These are phyloP conservation scores for Flabesymbios commensalis DNA, from an alignment of 2,888 invertebrate species.

Conservation along the genomic window DNA sequence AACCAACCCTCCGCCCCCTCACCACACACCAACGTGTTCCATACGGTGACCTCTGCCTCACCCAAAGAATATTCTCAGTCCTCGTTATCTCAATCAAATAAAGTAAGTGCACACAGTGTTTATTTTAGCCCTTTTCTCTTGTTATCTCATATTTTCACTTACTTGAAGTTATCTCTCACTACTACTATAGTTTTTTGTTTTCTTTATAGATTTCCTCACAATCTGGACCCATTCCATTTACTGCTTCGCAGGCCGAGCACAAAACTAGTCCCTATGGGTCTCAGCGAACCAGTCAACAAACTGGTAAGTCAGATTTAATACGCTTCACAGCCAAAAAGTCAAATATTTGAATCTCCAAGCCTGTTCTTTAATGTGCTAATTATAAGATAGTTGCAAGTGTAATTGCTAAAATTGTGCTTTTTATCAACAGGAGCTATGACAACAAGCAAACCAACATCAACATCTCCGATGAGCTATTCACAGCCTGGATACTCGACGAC, in stretches of 20 bases:
- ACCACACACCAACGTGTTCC: constrained; percentile 38
- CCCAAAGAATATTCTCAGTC: constrained; percentile 40
- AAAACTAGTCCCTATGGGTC: constrained; percentile 45
- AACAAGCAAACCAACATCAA: constrained; percentile 31
- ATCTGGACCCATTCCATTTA: constrained; percentile 49
- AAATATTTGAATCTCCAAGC: too few species aligned
- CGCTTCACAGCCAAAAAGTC: too few species aligned
- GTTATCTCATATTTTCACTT: too few species aligned
- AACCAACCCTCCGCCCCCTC: constrained; percentile 34
- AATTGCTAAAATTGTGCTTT: too few species aligned
- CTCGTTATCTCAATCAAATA: background rate
- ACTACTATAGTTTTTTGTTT: too few species aligned
- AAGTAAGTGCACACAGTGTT: too few species aligned
- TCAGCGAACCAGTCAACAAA: background rate
- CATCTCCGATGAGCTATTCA: constrained; percentile 26
- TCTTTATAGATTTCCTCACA: constrained; percentile 23
- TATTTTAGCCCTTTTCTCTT: too few species aligned
- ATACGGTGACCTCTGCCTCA: constrained; percentile 42
- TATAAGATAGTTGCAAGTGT: too few species aligned
- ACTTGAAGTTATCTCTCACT: too few species aligned
- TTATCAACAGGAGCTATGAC: constrained; percentile 36
- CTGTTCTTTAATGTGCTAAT: too few species aligned
- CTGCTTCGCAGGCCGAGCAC: constrained; percentile 43
- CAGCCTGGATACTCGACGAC: constrained; percentile 22
- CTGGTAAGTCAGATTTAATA: too few species aligned